phyloP scores from a whole-genome alignment of 2,888 invertebrate species.

The Malthinus seriepunctatus region DNA sequence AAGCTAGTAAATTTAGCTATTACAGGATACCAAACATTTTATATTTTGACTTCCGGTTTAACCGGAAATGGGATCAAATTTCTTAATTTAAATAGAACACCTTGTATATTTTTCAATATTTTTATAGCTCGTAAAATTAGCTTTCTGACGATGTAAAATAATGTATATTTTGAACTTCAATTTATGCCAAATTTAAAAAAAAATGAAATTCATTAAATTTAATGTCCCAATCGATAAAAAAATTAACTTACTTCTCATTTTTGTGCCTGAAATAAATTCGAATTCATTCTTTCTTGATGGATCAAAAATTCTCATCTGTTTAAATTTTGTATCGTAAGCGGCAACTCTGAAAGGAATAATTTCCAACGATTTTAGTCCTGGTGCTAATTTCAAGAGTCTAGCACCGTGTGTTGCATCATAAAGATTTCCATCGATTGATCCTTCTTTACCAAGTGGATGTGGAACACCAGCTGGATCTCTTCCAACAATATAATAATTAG shows the following conservation, averaged over 20 bases:
- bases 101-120: too few relatives aligned
- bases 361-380: conserved; percentile 90
- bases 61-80: too few relatives aligned
- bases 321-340: conserved; percentile 86
- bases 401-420: conserved; percentile 94
- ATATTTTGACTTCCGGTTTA: too few relatives aligned
- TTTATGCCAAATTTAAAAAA: too few relatives aligned
- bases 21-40: too few relatives aligned
- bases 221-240: neutral
- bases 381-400: conserved; percentile 89
- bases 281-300: conserved; percentile 88
- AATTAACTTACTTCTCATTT: conserved; percentile 76
- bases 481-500: conserved; percentile 98
- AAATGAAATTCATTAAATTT: too few relatives aligned
- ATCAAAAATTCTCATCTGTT: conserved; percentile 94
- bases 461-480: conserved; percentile 98
- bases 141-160: too few relatives aligned
- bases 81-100: too few relatives aligned
- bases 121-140: too few relatives aligned
- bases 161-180: too few relatives aligned
- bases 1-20: too few relatives aligned
- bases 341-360: conserved; percentile 99
- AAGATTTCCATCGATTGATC: conserved; percentile 76
- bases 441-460: conserved; percentile 73
- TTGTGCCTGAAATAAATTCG: conserved; percentile 95